Conservation (phyloP, 2,113 vertebrate species). For the Pseudolaguvia tuberculata region DNA sequence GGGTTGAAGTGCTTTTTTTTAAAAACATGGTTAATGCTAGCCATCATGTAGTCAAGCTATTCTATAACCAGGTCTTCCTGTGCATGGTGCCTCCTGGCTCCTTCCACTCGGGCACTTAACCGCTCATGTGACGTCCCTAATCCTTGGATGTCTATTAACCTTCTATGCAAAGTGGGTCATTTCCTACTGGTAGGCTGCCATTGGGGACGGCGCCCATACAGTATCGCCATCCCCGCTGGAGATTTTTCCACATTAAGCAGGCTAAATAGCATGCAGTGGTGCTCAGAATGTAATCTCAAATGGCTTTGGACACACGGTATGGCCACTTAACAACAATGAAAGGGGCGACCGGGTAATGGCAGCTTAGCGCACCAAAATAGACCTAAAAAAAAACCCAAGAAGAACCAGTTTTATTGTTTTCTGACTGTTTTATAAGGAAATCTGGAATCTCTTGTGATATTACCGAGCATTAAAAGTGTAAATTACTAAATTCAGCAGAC, state of each 20-base stretch:
- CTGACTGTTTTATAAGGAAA: slow-evolving; percentile 9
- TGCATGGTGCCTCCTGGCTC: slow-evolving; percentile 38
- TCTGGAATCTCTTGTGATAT: not conserved
- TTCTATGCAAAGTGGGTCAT: slow-evolving; percentile 48
- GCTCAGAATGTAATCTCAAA: slow-evolving; percentile 47
- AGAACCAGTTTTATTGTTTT: slow-evolving; percentile 6
- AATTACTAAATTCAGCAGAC: not conserved
- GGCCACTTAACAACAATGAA: slow-evolving; percentile 22
- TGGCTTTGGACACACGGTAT: slow-evolving; percentile 18
- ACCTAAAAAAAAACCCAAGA: slow-evolving; percentile 1
- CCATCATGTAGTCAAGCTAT: slow-evolving; percentile 44
- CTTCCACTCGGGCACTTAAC: slow-evolving; percentile 40
- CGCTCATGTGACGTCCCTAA: slow-evolving; percentile 38
- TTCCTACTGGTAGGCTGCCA: slow-evolving; percentile 34
- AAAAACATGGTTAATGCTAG: slow-evolving; percentile 35
- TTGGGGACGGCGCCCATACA: slow-evolving; percentile 36
- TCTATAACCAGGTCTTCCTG: slow-evolving; percentile 52
- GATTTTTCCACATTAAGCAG: slow-evolving; percentile 60
- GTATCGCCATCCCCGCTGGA: slow-evolving; percentile 34
- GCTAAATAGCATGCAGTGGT: slow-evolving; percentile 43
- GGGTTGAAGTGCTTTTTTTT: slow-evolving; percentile 45
- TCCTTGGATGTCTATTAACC: slow-evolving; percentile 21
- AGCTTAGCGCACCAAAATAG: slow-evolving; percentile 13
- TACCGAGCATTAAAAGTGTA: not conserved
- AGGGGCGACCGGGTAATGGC: slow-evolving; percentile 5